A percentile compares a stretch with the other conserved stretches of the same genome.
phyloP scores from a whole-genome alignment of 2,797 vertebrate genomes.

The Protonibea diacanthus region DNA sequence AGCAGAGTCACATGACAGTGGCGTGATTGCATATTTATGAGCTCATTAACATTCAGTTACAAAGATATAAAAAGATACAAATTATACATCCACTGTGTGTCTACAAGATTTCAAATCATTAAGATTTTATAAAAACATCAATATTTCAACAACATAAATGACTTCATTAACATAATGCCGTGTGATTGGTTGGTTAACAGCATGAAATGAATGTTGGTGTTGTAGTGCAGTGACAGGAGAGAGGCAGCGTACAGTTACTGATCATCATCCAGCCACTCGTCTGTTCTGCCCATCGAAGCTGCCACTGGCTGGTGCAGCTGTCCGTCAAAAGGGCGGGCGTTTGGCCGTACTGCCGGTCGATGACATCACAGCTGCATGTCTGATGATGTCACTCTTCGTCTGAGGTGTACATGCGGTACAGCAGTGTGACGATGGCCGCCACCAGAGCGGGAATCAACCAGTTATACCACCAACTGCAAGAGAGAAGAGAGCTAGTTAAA shows the following conservation, averaged over 20 bases:
- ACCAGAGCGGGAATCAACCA: slow-evolving; percentile 90
- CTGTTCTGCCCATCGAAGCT: background rate
- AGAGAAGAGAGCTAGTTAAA: slow-evolving; percentile 3
- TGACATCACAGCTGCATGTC: slow-evolving; percentile 31
- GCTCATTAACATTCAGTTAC: slow-evolving; percentile 47
- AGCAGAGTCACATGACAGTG: too few relatives aligned
- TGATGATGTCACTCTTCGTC: slow-evolving; percentile 81
- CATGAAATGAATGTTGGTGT: slow-evolving; percentile 40
- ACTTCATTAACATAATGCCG: slow-evolving; percentile 46
- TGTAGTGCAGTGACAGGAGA: slow-evolving; percentile 1
- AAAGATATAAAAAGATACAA: slow-evolving; percentile 41
- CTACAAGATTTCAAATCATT: slow-evolving; percentile 8
- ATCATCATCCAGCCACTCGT: background rate
- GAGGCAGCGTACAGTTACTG: background rate
- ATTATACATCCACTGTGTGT: slow-evolving; percentile 43
- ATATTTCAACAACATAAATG: background rate
- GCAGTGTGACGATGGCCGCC: slow-evolving; percentile 85
- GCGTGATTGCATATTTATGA: slow-evolving; percentile 9
- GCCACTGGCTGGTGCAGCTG: slow-evolving; percentile 15
- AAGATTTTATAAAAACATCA: slow-evolving; percentile 1
- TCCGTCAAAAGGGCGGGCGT: background rate
- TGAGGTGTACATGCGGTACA: slow-evolving; percentile 87
- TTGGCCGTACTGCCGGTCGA: background rate
- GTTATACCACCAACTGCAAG: slow-evolving; percentile 89
- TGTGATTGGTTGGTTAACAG: slow-evolving; percentile 47